Base-by-base conservation (phyloP, 1,140 invertebrate species). In the Myzus persicae region DNA sequence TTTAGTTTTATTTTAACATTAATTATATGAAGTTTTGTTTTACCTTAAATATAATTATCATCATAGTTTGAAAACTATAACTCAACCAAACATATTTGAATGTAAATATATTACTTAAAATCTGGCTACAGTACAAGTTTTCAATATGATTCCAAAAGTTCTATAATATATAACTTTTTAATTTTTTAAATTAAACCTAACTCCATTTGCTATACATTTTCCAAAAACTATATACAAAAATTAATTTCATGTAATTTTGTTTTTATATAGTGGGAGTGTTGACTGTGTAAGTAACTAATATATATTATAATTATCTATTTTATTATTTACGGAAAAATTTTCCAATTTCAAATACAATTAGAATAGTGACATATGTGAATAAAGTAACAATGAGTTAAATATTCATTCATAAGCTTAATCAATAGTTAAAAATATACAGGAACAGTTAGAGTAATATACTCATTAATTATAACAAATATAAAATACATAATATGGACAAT, bases 81-180 rank as follows among this genome's bases (percentile, higher is more conserved):
- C 59, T 76, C 59, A 76, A 76, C 59, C n/a, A 76, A 76, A 76
- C 59, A 76, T 76, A n/a, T 76, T 76, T 76, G 31, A n/a, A 76
- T 76, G 59, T 76, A n/a, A 76, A 76, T 76, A 76, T 76, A 76
- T 76, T 76, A 76, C 31, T 76, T n/a, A 18, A 76, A 76, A 76
- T 76, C 59, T 76, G 59, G 59, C 59, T 76, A 18, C 59, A 36
- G 1, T 76, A n/a, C 59, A 67, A 67, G 59, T n/a, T 67, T 67
- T 14, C 59, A 67, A 67, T 67, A 67, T 67, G 9, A 4, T 67
- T 67, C 31, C 31, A 67, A 67, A 67, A 67, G 59, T 67, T n/a
- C 11, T 67, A 31, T 14, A 14, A 31, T 67, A n/a, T 67, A n/a
- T 67, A 67, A 67, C 31, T 67, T 67, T 67, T 67, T 67, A 67